Evolutionary conservation across 1,140 invertebrate species (phyloP), one percentile per base, ranked within the genome.

Genomic region (Drosophila asahinai): DNA sequence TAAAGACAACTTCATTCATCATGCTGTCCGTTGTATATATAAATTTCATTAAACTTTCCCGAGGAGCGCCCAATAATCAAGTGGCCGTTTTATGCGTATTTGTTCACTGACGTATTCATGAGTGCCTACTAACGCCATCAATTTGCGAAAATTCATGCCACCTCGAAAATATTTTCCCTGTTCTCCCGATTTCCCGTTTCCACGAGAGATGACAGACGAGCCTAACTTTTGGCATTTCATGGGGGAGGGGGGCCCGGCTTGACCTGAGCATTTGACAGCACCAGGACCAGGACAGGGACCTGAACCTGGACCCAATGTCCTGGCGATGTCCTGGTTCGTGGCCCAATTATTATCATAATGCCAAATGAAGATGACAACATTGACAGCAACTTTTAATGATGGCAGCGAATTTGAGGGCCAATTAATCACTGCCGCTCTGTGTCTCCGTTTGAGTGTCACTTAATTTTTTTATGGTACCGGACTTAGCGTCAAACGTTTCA

Each of bases 281-380:
- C 57, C 27, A 33, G 57, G 48, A 47, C 57, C 30, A 58, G 47
- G 45, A 48, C 60, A 19, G 43, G 57, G 33, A 42, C 58, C 54
- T 70, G 52, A 40, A 48, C 60, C 25, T 47, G 57, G 27, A 47
- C 58, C 55, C 70, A 42, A 27, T 49, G 67, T 60, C 43, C 42
- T 55, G 52, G 33, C 33, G n/a, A 33, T 43, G 49, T 74, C 64
- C 55, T 51, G 76, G 62, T 60, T 58, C 59, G 47, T 67, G 71
- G 76, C 63, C 86, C 83, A 90, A 90, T 86, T 90, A 89, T 89
- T 86, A 90, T 80, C 71, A 89, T 90, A 90, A 89, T 83, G 81
- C 81, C 81, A 90, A 89, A 89, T 90, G 86, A 86, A 90, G 86
- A 90, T 86, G 86, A 86, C 75, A 78, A 70, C 78, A 70, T 82